Conservation (phyloP, 2,797 vertebrate genomes). For the Labroides dimidiatus region DNA sequence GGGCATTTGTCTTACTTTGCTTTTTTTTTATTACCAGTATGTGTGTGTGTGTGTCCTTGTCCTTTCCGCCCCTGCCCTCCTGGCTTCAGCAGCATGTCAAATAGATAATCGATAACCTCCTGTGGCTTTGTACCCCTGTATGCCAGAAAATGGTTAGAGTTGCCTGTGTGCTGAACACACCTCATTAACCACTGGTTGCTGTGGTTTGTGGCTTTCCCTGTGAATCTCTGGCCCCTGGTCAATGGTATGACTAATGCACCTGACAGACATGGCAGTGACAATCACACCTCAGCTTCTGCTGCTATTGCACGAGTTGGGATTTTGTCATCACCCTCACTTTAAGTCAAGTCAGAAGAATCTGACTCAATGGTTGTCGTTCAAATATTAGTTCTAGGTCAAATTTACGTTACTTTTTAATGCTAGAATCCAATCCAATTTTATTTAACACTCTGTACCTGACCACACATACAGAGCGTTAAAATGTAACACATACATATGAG, state of each 20-base stretch:
- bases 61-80: conserved; percentile 30
- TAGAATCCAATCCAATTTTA: background rate
- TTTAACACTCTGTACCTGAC: background rate
- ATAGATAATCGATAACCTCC: conserved; percentile 76
- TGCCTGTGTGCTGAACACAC: conserved; percentile 67
- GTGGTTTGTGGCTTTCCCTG: conserved; percentile 54
- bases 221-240: conserved; percentile 43
- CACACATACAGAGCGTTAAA: background rate
- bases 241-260: conserved; percentile 67
- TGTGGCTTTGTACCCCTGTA: conserved; percentile 55
- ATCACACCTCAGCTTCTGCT: conserved; percentile 57
- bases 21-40: background rate
- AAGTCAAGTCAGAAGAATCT: conserved; percentile 10
- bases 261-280: conserved; percentile 69
- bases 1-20: background rate
- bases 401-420: conserved; percentile 1
- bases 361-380: background rate
- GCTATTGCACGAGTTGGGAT: conserved; percentile 8
- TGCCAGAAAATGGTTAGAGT: conserved; percentile 70
- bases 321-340: conserved; percentile 16
- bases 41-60: conserved; percentile 28
- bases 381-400: background rate
- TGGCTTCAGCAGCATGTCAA: conserved; percentile 56
- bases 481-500: conserved; percentile 21
- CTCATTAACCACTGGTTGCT: conserved; percentile 75